Conservation (phyloP, 2,113 vertebrate genomes). For the Dolichallabes microphthalmus region DNA sequence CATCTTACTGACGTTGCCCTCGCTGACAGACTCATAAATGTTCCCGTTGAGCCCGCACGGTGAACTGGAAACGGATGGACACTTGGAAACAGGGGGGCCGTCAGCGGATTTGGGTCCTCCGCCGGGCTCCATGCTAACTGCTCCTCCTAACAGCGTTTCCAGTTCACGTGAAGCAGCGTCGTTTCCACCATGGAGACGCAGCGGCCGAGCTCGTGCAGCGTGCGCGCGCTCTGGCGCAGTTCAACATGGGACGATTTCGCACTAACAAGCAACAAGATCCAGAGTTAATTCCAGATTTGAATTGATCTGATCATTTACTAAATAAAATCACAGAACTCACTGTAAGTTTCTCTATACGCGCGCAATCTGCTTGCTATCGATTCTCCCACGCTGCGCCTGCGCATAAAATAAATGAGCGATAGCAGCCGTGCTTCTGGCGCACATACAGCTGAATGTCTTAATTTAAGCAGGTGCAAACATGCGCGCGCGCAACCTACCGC, state of each 20-base stretch:
- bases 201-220: conserved; percentile 65
- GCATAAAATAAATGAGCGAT: not conserved
- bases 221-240: conserved; percentile 71
- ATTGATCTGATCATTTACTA: not conserved
- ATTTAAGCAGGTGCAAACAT: conserved; percentile 19
- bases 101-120: conserved; percentile 40
- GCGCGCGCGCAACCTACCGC: conserved; percentile 5
- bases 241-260: conserved; percentile 55
- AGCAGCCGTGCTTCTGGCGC: not conserved
- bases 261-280: not conserved
- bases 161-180: conserved; percentile 68
- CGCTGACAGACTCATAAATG: conserved; percentile 70
- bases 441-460: not conserved
- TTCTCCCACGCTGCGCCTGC: not conserved
- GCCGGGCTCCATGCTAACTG: conserved; percentile 62
- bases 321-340: not conserved
- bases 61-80: conserved; percentile 58
- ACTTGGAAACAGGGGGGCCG: conserved; percentile 49
- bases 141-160: conserved; percentile 54
- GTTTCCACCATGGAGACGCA: conserved; percentile 60
- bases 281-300: not conserved
- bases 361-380: not conserved
- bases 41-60: conserved; percentile 56
- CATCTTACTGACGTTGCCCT: conserved; percentile 66
- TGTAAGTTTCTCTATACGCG: not conserved